Base-by-base conservation (phyloP, 2,888 invertebrate genomes). In the Elmis aenea region DNA sequence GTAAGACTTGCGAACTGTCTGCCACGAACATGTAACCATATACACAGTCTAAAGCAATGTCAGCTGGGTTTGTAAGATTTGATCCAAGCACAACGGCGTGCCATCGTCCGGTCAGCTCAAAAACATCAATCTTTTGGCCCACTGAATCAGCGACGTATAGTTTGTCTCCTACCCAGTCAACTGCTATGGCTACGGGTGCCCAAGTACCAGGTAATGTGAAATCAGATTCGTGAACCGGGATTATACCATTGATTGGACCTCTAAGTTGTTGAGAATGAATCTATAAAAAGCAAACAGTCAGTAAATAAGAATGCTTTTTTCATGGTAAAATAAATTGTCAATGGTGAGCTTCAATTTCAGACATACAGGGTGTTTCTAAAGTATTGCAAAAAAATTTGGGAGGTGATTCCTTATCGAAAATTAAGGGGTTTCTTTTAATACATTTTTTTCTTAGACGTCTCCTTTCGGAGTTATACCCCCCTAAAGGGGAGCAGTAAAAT, bases 131-230 rank as follows among this genome's bases (percentile, higher is more conserved):
- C 71, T 91, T 92, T 64, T 93, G 90, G 0, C 93, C 93, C 12
- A 92, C 76, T 11, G 86, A 81, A 66, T 97, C 96, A 0, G 91
- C 91, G 11, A 95, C 89, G 68, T 96, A 97, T 5, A 99, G 74
- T 64, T 95, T 96, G 64, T 93, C 87, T 0, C 93, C 93, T 24
- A 97, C 82, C 93, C 96, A 99, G 70, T 97, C 97, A 9, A 96
- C 86, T 5, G 97, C 95, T 29, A 97, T 65, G 0, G 92, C 85
- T 0, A 89, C 85, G 0, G 93, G 93, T 0, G 87, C 77, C 91
- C 92, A 92, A 0, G 88, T 86, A 0, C 88, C 89, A 0, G 89
- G 81, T 15, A 88, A 70, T 0, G 81, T 73, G 47, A 90, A 81
- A 57, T 87, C 87, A 4, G 70, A 66, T 43, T 77, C 77, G 9